phyloP scores from a whole-genome alignment of 2,797 vertebrate species.

The Tolypeutes matacus region DNA sequence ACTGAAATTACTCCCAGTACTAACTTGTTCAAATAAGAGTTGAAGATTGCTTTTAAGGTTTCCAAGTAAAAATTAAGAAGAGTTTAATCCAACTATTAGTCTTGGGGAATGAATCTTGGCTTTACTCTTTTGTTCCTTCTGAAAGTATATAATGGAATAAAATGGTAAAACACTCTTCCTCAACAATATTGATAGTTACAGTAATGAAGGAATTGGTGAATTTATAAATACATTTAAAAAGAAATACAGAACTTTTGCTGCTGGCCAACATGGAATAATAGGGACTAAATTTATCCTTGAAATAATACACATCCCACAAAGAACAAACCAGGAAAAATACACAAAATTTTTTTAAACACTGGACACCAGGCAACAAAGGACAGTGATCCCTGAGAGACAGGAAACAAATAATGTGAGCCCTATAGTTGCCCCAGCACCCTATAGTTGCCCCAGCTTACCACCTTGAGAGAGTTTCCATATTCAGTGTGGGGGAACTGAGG shows the following conservation, averaged over 20 bases:
- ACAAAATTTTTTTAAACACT: slow-evolving; percentile 1
- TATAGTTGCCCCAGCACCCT: background rate
- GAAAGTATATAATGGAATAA: slow-evolving; percentile 4
- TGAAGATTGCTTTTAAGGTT: slow-evolving; percentile 46
- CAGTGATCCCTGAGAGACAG: background rate
- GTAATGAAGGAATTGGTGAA: slow-evolving; percentile 20
- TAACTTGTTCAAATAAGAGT: slow-evolving; percentile 22
- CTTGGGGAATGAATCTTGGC: slow-evolving; percentile 21
- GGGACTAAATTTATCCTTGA: background rate
- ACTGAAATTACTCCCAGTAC: slow-evolving; percentile 6
- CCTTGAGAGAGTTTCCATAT: background rate
- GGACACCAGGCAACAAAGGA: background rate
- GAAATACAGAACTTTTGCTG: background rate
- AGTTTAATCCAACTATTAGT: slow-evolving; percentile 47
- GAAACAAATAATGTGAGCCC: background rate
- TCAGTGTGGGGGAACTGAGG: background rate
- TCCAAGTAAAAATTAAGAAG: slow-evolving; percentile 37
- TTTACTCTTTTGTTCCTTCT: slow-evolving; percentile 53
- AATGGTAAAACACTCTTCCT: slow-evolving; percentile 26
- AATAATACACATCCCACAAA: background rate
- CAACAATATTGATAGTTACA: slow-evolving; percentile 14
- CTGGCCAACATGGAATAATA: background rate
- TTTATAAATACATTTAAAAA: slow-evolving; percentile 43
- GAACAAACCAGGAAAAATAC: background rate
- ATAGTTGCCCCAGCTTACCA: background rate